These are phyloP conservation scores for Gavialis gangeticus DNA, from an alignment of 2,113 vertebrate species.

Conservation along the genomic window DNA sequence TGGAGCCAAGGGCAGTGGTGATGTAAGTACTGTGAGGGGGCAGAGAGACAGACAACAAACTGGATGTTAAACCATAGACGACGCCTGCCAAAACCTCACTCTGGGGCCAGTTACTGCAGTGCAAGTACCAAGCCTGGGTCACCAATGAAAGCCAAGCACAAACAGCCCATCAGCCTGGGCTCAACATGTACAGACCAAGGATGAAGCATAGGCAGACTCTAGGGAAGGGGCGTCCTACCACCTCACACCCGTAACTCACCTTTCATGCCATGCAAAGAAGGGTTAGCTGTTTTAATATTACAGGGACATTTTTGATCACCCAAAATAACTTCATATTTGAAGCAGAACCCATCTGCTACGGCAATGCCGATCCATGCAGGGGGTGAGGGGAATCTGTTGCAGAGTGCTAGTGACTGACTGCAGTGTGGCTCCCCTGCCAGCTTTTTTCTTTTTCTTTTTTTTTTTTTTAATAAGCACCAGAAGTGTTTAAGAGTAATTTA, in stretches of 20 bases:
- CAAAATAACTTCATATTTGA: background rate
- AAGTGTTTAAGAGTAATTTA: background rate
- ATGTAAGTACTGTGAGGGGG: background rate
- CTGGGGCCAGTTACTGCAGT: background rate
- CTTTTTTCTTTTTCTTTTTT: background rate
- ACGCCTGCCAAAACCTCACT: background rate
- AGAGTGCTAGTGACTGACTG: constrained; percentile 8
- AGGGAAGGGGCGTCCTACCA: background rate
- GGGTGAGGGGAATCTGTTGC: background rate
- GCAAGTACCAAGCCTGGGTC: background rate
- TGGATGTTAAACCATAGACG: background rate
- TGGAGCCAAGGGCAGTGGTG: constrained; percentile 24
- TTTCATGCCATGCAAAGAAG: background rate
- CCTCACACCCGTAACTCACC: background rate
- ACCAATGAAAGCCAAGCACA: background rate
- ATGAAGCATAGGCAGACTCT: background rate
- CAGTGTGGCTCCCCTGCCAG: background rate
- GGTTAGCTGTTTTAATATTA: background rate
- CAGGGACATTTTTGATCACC: background rate
- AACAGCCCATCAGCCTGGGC: background rate
- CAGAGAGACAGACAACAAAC: background rate
- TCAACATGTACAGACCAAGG: background rate
- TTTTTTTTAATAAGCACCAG: background rate
- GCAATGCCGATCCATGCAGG: background rate
- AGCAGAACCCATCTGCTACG: background rate